phyloP scores from a whole-genome alignment of 1,140 invertebrate species.

The Rhyacophila brunnea region DNA sequence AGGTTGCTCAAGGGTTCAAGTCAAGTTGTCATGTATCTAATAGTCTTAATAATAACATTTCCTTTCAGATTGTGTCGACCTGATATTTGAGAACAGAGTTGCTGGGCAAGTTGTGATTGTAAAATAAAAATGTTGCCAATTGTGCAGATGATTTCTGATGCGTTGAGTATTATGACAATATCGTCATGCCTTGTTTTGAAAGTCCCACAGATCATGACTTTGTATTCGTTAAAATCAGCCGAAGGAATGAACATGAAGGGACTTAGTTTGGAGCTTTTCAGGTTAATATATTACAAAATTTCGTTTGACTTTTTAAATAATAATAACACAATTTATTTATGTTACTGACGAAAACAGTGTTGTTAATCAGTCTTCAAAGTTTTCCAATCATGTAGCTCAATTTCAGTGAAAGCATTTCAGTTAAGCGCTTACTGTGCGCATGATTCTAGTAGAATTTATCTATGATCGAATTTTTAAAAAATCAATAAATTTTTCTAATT shows the following conservation, averaged over 20 bases:
- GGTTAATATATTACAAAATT: conserved; percentile 46
- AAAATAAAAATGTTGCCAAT: background rate
- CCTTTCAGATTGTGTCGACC: no score
- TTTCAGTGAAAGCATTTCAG: no score
- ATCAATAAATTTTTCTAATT: no score
- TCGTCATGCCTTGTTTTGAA: conserved; percentile 66
- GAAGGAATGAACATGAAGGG: conserved; percentile 62
- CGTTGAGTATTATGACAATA: conserved; percentile 65
- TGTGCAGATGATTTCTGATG: conserved; percentile 54
- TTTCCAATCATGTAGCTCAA: no score
- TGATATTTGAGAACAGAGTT: no score
- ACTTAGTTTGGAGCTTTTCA: conserved; percentile 64
- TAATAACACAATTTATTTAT: background rate
- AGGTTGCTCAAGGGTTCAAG: no score
- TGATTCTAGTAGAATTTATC: background rate
- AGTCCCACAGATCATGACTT: conserved; percentile 67
- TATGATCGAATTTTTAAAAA: no score
- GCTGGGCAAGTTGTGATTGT: no score
- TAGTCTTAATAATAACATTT: no score
- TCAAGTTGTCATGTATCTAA: no score
- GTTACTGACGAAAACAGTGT: background rate
- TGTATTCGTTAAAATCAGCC: conserved; percentile 58
- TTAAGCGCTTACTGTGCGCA: no score
- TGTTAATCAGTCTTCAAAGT: no score
- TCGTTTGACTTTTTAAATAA: background rate